phyloP scores from a whole-genome alignment of 2,113 vertebrate species.

The Collichthys lucidus region DNA sequence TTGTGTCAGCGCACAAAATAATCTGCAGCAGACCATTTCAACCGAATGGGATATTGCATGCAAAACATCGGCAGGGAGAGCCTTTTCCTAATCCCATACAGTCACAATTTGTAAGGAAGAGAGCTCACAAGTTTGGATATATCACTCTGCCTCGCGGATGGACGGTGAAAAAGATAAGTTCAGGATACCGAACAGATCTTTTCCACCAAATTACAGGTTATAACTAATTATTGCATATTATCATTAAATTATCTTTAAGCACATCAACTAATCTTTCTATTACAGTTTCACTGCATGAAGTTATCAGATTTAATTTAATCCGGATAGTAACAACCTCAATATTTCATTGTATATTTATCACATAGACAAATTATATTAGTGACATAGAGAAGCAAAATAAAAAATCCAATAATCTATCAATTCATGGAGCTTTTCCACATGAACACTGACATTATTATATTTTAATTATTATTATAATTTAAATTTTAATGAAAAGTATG shows the following conservation, averaged over 20 bases:
- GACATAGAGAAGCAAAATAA: background rate
- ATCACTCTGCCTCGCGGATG: background rate
- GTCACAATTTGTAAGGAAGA: background rate
- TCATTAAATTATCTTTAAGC: background rate
- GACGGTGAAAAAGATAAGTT: background rate
- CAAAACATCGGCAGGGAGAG: background rate
- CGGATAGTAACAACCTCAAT: background rate
- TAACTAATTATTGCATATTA: background rate
- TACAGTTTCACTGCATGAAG: background rate
- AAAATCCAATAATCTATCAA: background rate
- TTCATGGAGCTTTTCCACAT: background rate
- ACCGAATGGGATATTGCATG: background rate
- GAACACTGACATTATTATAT: background rate
- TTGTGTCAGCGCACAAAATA: background rate
- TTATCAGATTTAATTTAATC: background rate
- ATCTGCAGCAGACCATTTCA: background rate
- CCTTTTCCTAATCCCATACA: background rate
- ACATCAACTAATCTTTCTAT: background rate
- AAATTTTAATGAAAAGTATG: background rate
- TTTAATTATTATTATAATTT: background rate
- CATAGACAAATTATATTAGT: background rate
- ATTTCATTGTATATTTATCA: background rate
- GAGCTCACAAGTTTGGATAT: background rate
- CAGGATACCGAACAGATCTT: no score
- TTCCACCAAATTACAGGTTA: background rate